A percentile compares a stretch with the other conserved stretches of the same genome.
Conservation (phyloP, 2,888 invertebrate genomes). For the Megaustenia siamemsis region DNA sequence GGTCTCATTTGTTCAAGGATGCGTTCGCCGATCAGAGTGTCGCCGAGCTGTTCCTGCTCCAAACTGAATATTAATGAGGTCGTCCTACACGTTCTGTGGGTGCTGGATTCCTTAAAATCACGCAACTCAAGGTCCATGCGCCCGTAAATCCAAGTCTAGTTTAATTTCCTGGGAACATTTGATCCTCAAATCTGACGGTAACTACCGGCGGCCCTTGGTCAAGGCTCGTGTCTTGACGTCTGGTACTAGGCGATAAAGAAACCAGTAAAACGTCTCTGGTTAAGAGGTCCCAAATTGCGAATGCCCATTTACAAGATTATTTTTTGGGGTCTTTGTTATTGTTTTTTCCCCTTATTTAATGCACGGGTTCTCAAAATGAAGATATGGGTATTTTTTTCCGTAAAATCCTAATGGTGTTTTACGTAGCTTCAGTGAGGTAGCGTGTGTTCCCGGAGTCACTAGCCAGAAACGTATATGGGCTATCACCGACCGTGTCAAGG, state of each 20-base stretch:
- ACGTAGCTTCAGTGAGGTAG: no score
- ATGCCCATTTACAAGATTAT: neutral
- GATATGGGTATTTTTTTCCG: no score
- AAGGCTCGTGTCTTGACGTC: slow-evolving; percentile 15
- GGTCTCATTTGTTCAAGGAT: slow-evolving; percentile 34
- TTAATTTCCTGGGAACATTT: slow-evolving; percentile 46
- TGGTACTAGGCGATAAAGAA: slow-evolving; percentile 17
- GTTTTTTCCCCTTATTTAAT: no score
- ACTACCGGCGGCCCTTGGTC: slow-evolving; percentile 32
- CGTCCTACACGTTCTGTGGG: slow-evolving; percentile 31
- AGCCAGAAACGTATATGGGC: no score
- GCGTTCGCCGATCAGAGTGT: neutral
- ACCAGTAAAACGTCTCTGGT: slow-evolving; percentile 2
- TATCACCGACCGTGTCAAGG: no score
- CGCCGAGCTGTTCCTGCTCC: slow-evolving; percentile 1
- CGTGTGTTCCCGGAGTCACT: no score
- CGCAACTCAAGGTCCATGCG: slow-evolving; percentile 46
- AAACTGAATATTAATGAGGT: slow-evolving; percentile 47
- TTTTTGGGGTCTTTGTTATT: neutral
- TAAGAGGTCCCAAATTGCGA: slow-evolving; percentile 3
- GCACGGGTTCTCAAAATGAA: no score
- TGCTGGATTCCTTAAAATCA: slow-evolving; percentile 37
- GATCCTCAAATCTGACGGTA: slow-evolving; percentile 37
- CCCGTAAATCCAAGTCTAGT: slow-evolving; percentile 41
- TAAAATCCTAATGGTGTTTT: no score